Base-by-base conservation (phyloP, 1,140 invertebrate species). In the Sweltsa coloradensis region DNA sequence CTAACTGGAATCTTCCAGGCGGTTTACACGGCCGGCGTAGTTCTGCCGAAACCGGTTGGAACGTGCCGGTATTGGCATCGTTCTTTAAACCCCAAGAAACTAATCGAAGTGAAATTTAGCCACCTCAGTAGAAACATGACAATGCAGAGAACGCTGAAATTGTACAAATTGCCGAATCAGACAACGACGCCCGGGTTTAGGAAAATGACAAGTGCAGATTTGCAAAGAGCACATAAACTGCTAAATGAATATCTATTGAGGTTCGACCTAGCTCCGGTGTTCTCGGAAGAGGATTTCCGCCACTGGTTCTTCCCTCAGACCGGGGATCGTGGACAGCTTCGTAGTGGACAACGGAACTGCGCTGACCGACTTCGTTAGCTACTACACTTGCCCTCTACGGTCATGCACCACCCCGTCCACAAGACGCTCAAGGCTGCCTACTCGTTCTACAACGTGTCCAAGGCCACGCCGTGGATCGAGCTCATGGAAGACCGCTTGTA, bases 11-110 rank as follows among this genome's bases (percentile, higher is more conserved):
- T 98, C 50, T 96, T 96, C 67, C 96, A 99, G 69, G 97, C 97
- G 47, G 93, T 97, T 1, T 99, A 98, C 62, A 99, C 97, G 11
- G 96, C 97, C 45, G 97, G 97, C 45, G 92, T 99, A 42, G 89
- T 99, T 24, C 70, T 99, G 57, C 97, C 97, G 21, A 97, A 97
- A 70, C 96, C 96, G 5, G 87, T 99, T 49, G 82, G 88, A 13
- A 93, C 90, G 25, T 98, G 94, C 70, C 83, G 91, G 67, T n/a
- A 98, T 61, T 98, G 92, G 92, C 96, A 99, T 72, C 81, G 96
- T 49, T 97, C 94, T 3, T 69, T 99, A 5, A 98, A 99, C 72
- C 94, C 94, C 54, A 93, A 95, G 64, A 99, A 99, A 65, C 70
- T 99, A 55, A 96, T 99, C 59, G 95, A 97, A 60, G 88, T 96